phyloP scores from a whole-genome alignment of 2,888 invertebrate species.

The Merodon equestris region DNA sequence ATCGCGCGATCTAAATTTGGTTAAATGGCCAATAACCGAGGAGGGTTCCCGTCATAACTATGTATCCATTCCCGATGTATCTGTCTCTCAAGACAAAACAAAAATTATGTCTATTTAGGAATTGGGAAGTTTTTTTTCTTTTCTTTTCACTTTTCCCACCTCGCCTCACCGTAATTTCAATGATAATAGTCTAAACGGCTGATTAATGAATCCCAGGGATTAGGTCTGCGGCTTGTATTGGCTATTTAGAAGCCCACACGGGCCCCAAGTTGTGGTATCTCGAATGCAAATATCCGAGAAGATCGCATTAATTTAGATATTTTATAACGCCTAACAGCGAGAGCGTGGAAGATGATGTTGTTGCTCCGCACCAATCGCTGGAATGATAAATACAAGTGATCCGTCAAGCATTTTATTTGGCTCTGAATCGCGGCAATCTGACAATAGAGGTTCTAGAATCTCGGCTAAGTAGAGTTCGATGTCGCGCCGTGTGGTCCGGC shows the following conservation, averaged over 20 bases:
- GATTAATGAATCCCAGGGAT: constrained; percentile 63
- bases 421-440: constrained; percentile 7
- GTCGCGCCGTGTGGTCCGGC: constrained; percentile 61
- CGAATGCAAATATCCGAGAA: constrained; percentile 59
- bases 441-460: constrained; percentile 22
- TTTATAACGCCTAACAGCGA: constrained; percentile 53
- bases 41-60: constrained; percentile 44
- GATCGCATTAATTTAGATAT: constrained; percentile 64
- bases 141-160: constrained; percentile 21
- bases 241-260: constrained; percentile 55
- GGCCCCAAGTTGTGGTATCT: constrained; percentile 2
- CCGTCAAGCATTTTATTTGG: constrained; percentile 63
- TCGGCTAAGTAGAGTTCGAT: constrained; percentile 31
- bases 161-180: constrained; percentile 57
- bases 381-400: constrained; percentile 62
- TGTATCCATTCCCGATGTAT: constrained; percentile 34
- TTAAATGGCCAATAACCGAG: constrained; percentile 58
- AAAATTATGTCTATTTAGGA: constrained; percentile 49
- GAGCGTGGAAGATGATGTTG: not conserved
- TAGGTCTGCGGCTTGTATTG: constrained; percentile 31
- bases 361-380: constrained; percentile 11
- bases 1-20: constrained; percentile 61
- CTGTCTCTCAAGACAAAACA: constrained; percentile 55
- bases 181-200: constrained; percentile 63
- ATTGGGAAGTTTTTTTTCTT: no score